These are phyloP conservation scores for Semicossyphus pulcher DNA, from an alignment of 2,113 vertebrate species.

Conservation along the genomic window DNA sequence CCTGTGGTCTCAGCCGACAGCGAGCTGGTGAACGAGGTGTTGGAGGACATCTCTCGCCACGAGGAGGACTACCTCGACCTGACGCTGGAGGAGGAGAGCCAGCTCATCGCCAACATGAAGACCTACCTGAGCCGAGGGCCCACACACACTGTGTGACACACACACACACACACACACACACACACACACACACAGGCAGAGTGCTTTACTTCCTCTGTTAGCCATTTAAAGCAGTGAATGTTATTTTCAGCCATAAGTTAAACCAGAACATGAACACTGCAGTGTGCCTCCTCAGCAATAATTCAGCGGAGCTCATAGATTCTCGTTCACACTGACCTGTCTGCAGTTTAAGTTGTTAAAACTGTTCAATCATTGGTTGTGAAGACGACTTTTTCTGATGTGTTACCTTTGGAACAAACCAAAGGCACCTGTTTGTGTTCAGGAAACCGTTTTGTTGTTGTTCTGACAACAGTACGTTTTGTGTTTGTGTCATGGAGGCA, in stretches of 20 bases:
- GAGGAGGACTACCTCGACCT: slow-evolving; percentile 97
- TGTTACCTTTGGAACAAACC: background rate
- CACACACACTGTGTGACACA: background rate
- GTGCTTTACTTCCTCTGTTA: slow-evolving; percentile 2
- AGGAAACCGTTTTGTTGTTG: background rate
- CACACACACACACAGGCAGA: background rate
- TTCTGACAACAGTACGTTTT: background rate
- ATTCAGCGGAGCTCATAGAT: no score
- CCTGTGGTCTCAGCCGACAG: slow-evolving; percentile 81
- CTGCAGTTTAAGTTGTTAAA: no score
- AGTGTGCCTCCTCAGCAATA: slow-evolving; percentile 7
- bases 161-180: background rate
- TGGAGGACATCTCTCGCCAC: slow-evolving; percentile 93
- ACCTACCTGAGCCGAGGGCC: slow-evolving; percentile 65
- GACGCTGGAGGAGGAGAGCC: slow-evolving; percentile 92
- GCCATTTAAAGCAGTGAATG: background rate
- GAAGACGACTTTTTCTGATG: background rate
- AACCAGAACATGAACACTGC: background rate
- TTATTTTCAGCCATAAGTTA: background rate
- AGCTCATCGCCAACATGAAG: slow-evolving; percentile 88
- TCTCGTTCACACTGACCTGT: no score
- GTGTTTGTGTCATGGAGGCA: background rate
- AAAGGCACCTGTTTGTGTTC: background rate
- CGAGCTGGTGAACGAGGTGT: slow-evolving; percentile 90
- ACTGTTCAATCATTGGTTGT: background rate